Conservation (phyloP, 2,113 vertebrate genomes). For the Peucedramus taeniatus region DNA sequence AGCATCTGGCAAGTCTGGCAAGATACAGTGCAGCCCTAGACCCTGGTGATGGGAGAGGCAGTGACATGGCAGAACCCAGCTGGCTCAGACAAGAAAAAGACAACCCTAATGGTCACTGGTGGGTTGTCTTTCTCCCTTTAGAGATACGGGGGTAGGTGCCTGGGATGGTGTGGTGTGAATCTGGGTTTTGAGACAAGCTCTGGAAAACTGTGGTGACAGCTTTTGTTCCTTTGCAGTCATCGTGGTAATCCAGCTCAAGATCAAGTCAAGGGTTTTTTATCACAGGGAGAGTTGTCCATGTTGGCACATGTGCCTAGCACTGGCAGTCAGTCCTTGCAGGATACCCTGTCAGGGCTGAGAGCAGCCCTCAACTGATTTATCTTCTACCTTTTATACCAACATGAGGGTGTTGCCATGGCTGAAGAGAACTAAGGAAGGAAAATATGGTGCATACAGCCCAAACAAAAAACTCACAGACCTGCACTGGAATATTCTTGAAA, state of each 20-base stretch:
- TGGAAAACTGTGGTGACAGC: background rate
- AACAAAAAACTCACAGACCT: background rate
- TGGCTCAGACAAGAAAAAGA: background rate
- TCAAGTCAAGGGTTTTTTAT: background rate
- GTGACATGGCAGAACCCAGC: background rate
- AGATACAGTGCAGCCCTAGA: background rate
- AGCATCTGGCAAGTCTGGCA: background rate
- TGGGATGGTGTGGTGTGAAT: background rate
- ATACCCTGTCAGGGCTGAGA: background rate
- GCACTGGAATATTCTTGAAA: background rate
- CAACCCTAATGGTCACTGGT: background rate
- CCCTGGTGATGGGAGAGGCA: background rate
- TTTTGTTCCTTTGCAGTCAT: background rate
- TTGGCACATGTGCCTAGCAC: background rate
- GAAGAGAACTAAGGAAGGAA: background rate
- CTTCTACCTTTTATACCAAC: background rate
- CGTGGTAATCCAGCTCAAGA: background rate
- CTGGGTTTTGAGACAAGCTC: background rate
- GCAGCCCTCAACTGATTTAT: background rate
- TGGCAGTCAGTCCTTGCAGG: background rate
- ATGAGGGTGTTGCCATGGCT: background rate
- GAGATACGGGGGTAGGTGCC: accelerated
- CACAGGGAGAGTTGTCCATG: background rate
- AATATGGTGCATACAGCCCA: background rate
- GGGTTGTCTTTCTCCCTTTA: background rate